These are phyloP conservation scores for Adelges cooleyi DNA, from an alignment of 1,140 invertebrate species.

Conservation along the genomic window DNA sequence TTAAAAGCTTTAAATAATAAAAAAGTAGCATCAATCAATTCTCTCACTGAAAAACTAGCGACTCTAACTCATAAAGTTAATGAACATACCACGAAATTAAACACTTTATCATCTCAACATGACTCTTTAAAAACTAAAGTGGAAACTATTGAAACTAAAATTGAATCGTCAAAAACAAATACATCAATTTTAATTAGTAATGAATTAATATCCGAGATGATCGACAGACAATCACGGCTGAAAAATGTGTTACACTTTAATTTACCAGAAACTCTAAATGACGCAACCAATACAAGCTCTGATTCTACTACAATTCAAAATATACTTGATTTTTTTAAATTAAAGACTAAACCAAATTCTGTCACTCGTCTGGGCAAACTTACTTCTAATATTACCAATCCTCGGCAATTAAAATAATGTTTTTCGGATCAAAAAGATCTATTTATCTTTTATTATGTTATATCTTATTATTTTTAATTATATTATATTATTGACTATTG, in stretches of 20 bases:
- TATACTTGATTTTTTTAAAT: slow-evolving; percentile 6
- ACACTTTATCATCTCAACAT: not conserved
- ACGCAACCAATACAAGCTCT: not conserved
- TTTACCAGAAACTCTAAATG: not conserved
- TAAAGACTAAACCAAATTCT: not conserved
- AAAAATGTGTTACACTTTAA: not conserved
- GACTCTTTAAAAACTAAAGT: not conserved
- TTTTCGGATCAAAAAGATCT: not conserved
- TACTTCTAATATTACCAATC: not conserved
- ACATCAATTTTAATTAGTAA: not conserved
- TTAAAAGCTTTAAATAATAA: slow-evolving; percentile 9
- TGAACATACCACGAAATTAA: not conserved
- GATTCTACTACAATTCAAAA: not conserved
- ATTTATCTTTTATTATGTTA: too few relatives aligned
- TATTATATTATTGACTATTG: too few relatives aligned
- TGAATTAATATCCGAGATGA: not conserved
- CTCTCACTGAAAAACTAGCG: not conserved
- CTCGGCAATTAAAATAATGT: not conserved
- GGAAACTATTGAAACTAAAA: not conserved
- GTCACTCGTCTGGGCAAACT: not conserved
- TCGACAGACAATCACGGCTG: not conserved
- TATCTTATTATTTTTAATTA: too few relatives aligned
- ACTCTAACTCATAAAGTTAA: not conserved
- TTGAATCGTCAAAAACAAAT: not conserved
- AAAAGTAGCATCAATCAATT: not conserved